Conservation (phyloP, 2,888 invertebrate species). For the Drosophila eohydei region DNA sequence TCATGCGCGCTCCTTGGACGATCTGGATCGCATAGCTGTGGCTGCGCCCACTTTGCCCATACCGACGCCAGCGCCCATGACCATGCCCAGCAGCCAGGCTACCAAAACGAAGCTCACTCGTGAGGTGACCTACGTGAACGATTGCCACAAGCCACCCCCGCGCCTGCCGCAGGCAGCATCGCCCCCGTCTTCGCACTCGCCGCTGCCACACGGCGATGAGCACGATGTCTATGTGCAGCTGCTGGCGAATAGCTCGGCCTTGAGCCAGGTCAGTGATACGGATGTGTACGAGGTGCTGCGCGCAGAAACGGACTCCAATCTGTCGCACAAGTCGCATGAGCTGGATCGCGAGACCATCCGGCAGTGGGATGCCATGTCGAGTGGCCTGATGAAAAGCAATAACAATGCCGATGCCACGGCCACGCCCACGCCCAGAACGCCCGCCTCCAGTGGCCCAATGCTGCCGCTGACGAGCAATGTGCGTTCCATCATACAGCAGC, state of each 20-base stretch:
- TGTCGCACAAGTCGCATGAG: conserved; percentile 86
- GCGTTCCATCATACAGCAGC: conserved; percentile 78
- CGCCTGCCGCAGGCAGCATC: conserved; percentile 53
- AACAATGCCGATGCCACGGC: conserved; percentile 44
- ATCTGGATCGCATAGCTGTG: conserved; percentile 87
- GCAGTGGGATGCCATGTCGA: conserved; percentile 95
- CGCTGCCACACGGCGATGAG: conserved; percentile 56
- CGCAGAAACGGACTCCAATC: conserved; percentile 81
- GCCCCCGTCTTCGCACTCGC: conserved; percentile 38
- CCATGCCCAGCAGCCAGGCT: conserved; percentile 43
- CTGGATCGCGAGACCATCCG: conserved; percentile 94
- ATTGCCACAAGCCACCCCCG: conserved; percentile 86
- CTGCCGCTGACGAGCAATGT: conserved; percentile 72
- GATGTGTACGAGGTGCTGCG: conserved; percentile 84
- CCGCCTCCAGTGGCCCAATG: conserved; percentile 42
- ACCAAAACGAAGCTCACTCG: conserved; percentile 87
- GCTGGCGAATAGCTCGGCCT: conserved; percentile 40
- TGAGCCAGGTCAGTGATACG: conserved; percentile 57
- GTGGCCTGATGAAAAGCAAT: conserved; percentile 88
- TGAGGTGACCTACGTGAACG: conserved; percentile 93
- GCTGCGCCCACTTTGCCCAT: conserved; percentile 21
- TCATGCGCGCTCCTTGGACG: conserved; percentile 93
- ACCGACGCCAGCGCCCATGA: conserved; percentile 42
- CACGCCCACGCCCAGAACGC: conserved; percentile 8
- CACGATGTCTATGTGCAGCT: conserved; percentile 84